phyloP scores from a whole-genome alignment of 2,888 invertebrate species.

The Rhingia rostrata region DNA sequence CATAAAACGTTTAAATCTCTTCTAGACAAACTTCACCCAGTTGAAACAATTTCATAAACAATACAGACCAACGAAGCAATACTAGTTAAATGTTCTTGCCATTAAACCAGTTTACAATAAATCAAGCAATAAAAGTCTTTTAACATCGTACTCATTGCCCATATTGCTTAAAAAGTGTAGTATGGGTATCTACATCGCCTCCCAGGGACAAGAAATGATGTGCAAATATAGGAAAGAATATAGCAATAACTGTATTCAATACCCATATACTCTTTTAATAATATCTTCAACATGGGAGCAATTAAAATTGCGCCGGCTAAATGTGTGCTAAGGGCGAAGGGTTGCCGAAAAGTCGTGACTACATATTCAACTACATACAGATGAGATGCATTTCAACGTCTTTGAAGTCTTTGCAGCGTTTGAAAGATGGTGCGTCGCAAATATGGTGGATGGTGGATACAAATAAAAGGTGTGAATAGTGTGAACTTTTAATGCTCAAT shows the following conservation, averaged over 20 bases:
- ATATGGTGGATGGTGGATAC: background rate
- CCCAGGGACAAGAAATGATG: constrained; percentile 57
- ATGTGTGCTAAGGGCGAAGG: constrained; percentile 16
- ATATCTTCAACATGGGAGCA: constrained; percentile 72
- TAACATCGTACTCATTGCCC: constrained; percentile 63
- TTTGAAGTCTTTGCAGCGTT: constrained; percentile 33
- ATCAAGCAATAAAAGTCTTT: constrained; percentile 67
- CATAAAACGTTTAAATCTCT: no score
- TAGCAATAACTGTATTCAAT: constrained; percentile 73
- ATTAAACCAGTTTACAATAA: constrained; percentile 66
- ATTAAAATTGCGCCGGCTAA: constrained; percentile 63
- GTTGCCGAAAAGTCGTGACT: constrained; percentile 6
- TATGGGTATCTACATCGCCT: constrained; percentile 36
- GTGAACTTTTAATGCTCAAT: constrained; percentile 37
- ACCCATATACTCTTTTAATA: constrained; percentile 67
- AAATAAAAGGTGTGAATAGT: background rate
- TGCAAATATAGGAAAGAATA: constrained; percentile 63
- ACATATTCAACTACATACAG: background rate
- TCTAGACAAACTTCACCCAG: background rate
- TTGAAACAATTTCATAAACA: constrained; percentile 46
- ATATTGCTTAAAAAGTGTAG: constrained; percentile 6
- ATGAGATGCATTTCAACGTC: constrained; percentile 27
- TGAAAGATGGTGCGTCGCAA: background rate
- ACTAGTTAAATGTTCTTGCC: constrained; percentile 57
- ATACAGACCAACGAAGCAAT: constrained; percentile 19